A percentile compares a stretch with the other conserved stretches of the same genome.
Evolutionary conservation across 2,888 invertebrate species (phyloP).

Genomic region (Mythimna loreyi): DNA sequence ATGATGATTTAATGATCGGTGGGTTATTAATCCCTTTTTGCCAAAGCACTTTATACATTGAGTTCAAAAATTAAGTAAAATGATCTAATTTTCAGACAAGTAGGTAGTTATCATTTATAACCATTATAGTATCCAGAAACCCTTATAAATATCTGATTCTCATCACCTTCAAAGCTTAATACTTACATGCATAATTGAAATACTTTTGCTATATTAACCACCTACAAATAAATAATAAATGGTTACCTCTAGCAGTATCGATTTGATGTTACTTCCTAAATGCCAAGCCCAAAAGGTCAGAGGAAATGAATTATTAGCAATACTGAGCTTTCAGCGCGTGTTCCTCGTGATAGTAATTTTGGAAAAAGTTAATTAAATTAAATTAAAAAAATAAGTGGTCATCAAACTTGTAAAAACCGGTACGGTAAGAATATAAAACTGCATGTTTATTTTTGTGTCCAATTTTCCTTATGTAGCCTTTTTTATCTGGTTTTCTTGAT

Average conservation of each 20-base stretch:
- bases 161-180: slow-evolving; percentile 33
- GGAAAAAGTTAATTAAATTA: neutral
- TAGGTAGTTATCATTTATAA: neutral
- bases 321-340: slow-evolving; percentile 27
- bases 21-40: too few species aligned
- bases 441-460: neutral
- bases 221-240: slow-evolving; percentile 26
- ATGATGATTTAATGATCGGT: neutral
- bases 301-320: slow-evolving; percentile 47
- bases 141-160: slow-evolving; percentile 10
- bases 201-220: slow-evolving; percentile 30
- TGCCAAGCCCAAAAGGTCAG: slow-evolving; percentile 71
- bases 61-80: too few species aligned
- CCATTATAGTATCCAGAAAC: slow-evolving; percentile 4
- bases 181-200: slow-evolving; percentile 36
- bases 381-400: neutral
- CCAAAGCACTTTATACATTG: too few species aligned
- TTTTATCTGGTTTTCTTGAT: neutral
- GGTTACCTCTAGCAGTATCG: slow-evolving; percentile 41
- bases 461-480: neutral
- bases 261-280: slow-evolving; percentile 63
- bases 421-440: slow-evolving; percentile 16
- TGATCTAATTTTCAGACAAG: too few species aligned
- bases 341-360: neutral
- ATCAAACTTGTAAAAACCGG: slow-evolving; percentile 12